phyloP scores from a whole-genome alignment of 2,797 vertebrate genomes.

The Brachyalestes nurse region DNA sequence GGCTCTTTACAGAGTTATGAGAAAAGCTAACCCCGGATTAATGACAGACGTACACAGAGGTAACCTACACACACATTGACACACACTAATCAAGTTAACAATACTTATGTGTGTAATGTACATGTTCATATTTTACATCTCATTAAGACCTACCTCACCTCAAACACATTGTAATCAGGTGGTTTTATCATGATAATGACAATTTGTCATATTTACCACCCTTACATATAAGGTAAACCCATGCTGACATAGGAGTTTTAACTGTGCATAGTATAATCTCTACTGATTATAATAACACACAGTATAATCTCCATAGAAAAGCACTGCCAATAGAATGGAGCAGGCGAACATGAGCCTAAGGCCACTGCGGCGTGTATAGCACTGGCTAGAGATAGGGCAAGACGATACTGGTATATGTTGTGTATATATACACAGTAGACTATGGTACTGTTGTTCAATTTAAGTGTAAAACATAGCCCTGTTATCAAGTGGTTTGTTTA shows the following conservation, averaged over 20 bases:
- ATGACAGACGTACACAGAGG: slow-evolving; percentile 15
- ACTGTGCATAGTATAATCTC: no score
- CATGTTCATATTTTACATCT: not conserved
- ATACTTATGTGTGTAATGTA: not conserved
- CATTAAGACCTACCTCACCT: not conserved
- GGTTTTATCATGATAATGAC: no score
- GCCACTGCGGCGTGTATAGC: no score
- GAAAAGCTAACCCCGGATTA: slow-evolving; percentile 50
- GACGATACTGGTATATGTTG: no score
- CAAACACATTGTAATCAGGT: no score
- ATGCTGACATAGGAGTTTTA: no score
- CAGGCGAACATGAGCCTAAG: not conserved
- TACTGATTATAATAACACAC: not conserved
- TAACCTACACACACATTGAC: slow-evolving; percentile 30
- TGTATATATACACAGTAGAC: no score
- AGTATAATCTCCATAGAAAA: not conserved
- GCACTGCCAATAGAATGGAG: not conserved
- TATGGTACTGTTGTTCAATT: no score
- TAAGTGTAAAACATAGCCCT: no score
- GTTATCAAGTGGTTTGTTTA: no score
- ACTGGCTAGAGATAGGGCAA: not conserved
- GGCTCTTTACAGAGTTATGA: slow-evolving; percentile 53
- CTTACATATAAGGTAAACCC: no score
- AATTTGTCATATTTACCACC: no score
- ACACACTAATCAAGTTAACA: not conserved